Evolutionary conservation across 2,113 vertebrate species (phyloP), one percentile per base, ranked within the genome.

Genomic region (Calidris pygmaea): DNA sequence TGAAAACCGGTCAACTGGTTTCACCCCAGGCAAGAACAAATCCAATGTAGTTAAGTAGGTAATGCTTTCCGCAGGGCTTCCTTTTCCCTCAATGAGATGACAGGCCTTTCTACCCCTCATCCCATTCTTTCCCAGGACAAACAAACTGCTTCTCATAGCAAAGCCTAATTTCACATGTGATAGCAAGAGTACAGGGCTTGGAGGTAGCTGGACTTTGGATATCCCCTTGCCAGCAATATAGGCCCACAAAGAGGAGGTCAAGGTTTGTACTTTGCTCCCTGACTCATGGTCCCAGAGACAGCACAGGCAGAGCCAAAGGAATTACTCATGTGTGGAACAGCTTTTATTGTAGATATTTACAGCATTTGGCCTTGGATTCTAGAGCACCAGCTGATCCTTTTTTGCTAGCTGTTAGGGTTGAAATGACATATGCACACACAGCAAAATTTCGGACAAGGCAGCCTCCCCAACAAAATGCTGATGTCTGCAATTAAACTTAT

Each of bases 401-500:
- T 94, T 95, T 92, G 87, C 56, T 96, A 80, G 65, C 90, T 95
- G 30, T 68, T 85, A 89, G 72, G 86, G 55, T 72, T 92, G 88
- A 95, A 93, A 96, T 12, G 27, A 95, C 83, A 93, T 47, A 83
- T 30, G 48, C 77, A 89, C 9, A 89, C 48, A 76, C 29, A 85
- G 90, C 52, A 66, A 73, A 65, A 79, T 50, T 78, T 91, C 91
- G 86, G 94, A 89, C 77, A 82, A 76, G 26, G 89, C 77, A 89
- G 62, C 65, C 70, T 95, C 84, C 92, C 27, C 71, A 82, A 5
- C 39, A 87, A 96, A 96, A 93, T 27, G 90, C 92, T 95, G 90
- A 96, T 93, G 89, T 79, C 80, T 92, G 84, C 74, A 93, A 82
- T 76, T 93, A 81, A 93, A 82, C 87, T 96, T 96, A 93, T 93